Evolutionary conservation across 2,888 invertebrate genomes (phyloP).

Genomic region (Melipona bicolor): DNA sequence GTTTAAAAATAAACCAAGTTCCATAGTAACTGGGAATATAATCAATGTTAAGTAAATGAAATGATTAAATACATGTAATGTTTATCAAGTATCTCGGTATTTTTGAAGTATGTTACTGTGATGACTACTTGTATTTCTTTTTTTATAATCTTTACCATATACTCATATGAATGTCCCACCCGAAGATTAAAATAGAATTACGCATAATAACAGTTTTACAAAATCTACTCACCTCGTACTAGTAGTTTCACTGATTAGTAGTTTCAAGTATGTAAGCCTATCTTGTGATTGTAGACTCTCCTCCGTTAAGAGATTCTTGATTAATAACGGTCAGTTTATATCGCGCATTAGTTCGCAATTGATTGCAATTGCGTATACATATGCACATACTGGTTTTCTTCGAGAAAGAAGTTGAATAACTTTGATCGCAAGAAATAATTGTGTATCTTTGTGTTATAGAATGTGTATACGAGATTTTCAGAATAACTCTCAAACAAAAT

Average conservation of each 20-base stretch:
- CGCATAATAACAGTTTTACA: constrained; percentile 81
- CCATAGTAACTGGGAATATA: not conserved
- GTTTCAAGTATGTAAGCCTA: constrained; percentile 83
- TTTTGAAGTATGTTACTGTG: not conserved
- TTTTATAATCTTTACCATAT: constrained; percentile 65
- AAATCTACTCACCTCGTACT: constrained; percentile 83
- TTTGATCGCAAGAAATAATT: constrained; percentile 47
- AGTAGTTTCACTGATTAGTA: constrained; percentile 81
- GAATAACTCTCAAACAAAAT: constrained; percentile 6
- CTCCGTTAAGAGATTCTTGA: constrained; percentile 80
- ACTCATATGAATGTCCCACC: constrained; percentile 75
- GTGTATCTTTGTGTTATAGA: constrained; percentile 11
- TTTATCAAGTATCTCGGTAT: not conserved
- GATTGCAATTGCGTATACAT: constrained; percentile 57
- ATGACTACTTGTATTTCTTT: not conserved
- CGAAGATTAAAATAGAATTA: constrained; percentile 78
- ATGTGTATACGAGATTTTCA: not conserved
- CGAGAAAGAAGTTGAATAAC: constrained; percentile 64
- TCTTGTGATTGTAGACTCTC: constrained; percentile 82
- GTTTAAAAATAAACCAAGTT: not conserved
- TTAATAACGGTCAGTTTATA: constrained; percentile 75
- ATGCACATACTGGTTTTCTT: constrained; percentile 69
- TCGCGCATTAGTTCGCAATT: constrained; percentile 74
- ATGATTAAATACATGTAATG: not conserved
- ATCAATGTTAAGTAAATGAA: not conserved